phyloP scores from a whole-genome alignment of 2,888 invertebrate species.

The Oscheius sp. region DNA sequence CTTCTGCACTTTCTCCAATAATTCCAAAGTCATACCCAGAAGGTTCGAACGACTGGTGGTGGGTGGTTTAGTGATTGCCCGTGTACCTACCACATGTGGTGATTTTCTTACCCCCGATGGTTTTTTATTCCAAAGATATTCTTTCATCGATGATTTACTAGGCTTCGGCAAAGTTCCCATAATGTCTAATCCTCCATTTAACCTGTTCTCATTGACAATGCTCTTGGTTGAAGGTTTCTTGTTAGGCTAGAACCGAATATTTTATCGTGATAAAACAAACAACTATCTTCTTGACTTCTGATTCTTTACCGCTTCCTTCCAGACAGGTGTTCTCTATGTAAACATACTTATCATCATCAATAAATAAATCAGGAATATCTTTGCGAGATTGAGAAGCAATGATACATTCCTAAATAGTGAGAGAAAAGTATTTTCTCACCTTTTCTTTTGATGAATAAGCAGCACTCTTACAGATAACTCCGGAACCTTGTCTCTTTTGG shows the following conservation, averaged over 20 bases:
- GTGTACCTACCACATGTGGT: neutral
- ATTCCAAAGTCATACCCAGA: conserved; percentile 21
- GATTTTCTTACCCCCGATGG: neutral
- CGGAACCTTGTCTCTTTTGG: conserved; percentile 39
- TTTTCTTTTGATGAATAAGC: conserved; percentile 61
- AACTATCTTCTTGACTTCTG: conserved; percentile 14
- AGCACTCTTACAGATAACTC: conserved; percentile 54
- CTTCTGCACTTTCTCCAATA: neutral
- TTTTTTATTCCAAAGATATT: conserved; percentile 5
- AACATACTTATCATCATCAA: conserved; percentile 56
- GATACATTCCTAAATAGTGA: conserved; percentile 52
- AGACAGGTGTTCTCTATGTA: conserved; percentile 56
- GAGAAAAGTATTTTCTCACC: conserved; percentile 18
- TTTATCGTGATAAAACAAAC: conserved; percentile 3
- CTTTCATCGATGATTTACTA: neutral
- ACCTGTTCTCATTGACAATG: neutral
- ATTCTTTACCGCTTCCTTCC: conserved; percentile 33
- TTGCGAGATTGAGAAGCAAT: conserved; percentile 53
- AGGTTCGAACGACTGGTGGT: conserved; percentile 11
- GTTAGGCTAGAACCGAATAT: neutral
- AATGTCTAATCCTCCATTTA: too few species aligned
- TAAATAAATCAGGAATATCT: conserved; percentile 55
- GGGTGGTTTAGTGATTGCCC: too few species aligned
- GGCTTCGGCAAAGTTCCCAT: too few species aligned
- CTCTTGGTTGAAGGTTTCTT: neutral